phyloP scores from a whole-genome alignment of 2,113 vertebrate species.

The Mesembrinibis cayennensis region DNA sequence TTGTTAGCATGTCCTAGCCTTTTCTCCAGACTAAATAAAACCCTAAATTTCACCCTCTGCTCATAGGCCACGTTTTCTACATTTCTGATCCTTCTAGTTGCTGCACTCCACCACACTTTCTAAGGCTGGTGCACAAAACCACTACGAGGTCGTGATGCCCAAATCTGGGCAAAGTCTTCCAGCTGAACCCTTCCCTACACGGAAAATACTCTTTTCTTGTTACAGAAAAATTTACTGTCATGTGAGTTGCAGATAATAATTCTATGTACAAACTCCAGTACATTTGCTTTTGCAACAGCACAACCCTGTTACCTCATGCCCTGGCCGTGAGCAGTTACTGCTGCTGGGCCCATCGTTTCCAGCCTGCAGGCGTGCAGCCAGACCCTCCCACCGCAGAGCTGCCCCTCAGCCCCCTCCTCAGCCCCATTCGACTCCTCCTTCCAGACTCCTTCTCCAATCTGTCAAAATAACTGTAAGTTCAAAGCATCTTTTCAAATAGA shows the following conservation, averaged over 20 bases:
- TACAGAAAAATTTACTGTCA: not conserved
- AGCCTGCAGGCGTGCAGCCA: not conserved
- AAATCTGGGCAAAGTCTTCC: not conserved
- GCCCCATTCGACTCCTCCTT: not conserved
- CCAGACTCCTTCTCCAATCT: not conserved
- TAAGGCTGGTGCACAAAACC: not conserved
- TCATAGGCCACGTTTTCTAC: accelerated
- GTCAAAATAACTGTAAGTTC: not conserved
- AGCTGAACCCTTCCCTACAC: not conserved
- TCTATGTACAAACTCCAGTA: not conserved
- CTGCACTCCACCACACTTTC: not conserved
- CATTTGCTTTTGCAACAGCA: not conserved
- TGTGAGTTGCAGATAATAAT: not conserved
- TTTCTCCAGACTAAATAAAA: not conserved
- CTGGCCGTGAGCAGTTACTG: not conserved
- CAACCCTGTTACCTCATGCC: not conserved
- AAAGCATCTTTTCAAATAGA: not conserved
- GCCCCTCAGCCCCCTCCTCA: not conserved
- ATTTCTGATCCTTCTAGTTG: not conserved
- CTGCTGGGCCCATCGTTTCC: not conserved
- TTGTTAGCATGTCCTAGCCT: not conserved
- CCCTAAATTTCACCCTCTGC: not conserved
- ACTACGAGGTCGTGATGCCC: not conserved
- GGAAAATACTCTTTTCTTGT: not conserved
- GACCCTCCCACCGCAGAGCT: not conserved